phyloP scores from a whole-genome alignment of 1,140 invertebrate genomes.

The Camponotus vicinus region DNA sequence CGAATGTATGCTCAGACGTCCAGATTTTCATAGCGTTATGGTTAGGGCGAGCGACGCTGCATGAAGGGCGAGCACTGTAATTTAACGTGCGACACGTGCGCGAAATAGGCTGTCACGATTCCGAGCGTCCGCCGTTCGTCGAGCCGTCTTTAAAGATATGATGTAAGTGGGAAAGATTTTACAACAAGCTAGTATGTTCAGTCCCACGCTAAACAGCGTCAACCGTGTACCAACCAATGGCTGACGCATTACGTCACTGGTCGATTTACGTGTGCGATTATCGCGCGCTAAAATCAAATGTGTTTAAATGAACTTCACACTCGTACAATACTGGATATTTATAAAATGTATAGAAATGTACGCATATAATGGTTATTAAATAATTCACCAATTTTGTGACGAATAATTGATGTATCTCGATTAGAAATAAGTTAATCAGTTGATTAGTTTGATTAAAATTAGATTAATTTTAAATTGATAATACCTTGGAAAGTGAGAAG shows the following conservation, averaged over 20 bases:
- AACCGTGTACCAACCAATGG: constrained; percentile 23
- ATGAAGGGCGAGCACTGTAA: constrained; percentile 61
- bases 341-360: background rate
- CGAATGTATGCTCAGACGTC: constrained; percentile 91
- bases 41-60: constrained; percentile 33
- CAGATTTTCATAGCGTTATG: constrained; percentile 89
- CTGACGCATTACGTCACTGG: constrained; percentile 12
- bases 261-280: background rate
- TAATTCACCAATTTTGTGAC: background rate
- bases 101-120: constrained; percentile 38
- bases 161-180: constrained; percentile 63
- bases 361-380: background rate
- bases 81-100: constrained; percentile 60
- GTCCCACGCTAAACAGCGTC: background rate
- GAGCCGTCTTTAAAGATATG: constrained; percentile 54
- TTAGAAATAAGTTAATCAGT: background rate
- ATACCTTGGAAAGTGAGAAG: background rate
- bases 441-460: background rate
- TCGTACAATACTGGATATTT: background rate
- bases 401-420: background rate
- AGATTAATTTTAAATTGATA: background rate
- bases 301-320: background rate
- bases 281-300: constrained; percentile 27
- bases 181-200: constrained; percentile 6
- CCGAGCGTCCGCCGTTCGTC: constrained; percentile 28